Evolutionary conservation across 1,140 invertebrate species (phyloP), one percentile per base, ranked within the genome.

Genomic region (Bombus pyrosoma): DNA sequence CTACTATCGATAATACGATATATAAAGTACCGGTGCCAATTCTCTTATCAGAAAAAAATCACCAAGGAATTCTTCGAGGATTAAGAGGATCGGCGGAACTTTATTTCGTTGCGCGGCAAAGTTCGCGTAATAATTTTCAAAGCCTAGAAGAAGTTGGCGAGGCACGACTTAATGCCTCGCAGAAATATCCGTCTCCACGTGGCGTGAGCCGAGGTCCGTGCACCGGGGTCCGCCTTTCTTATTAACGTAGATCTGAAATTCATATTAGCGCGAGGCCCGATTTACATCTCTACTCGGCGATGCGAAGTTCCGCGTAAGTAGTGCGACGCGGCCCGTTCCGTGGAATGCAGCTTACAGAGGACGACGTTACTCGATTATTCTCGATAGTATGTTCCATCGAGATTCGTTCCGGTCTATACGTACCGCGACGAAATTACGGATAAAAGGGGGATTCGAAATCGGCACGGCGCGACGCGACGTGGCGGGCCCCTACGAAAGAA

Each of bases 181-280:
- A 73, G 83, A 85, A 85, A 85, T 64, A 80, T 84, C 83, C 83
- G 68, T 79, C 47, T 28, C 64, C 43, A 10, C 39, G 75, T 66
- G 18, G 47, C 62, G 57, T 18, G 47, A 53, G 47, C 6, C 47
- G 47, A 22, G 28, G 59, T 62, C 59, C 59, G 28, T 28, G 28
- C 28, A 62, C 59, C 1, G 2, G 22, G 37, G 68, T 69, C 34
- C 75, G 82, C 74, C 64, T 85, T 64, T 85, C 83, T 85, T 85
- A 85, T 85, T 85, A 85, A 85, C 83, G 83, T 80, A 68, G 83
- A 85, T 85, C 77, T 85, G 83, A 85, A 85, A 85, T 85, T 85
- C 83, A 85, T 85, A 85, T 85, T 80, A 85, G 68, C 68, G 39
- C 53, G 9, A 1, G 28, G n/a, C 18, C 64, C 82, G 83, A 85